phyloP scores from a whole-genome alignment of 2,888 invertebrate species.

The Galeopsomyia nigrocyanea region DNA sequence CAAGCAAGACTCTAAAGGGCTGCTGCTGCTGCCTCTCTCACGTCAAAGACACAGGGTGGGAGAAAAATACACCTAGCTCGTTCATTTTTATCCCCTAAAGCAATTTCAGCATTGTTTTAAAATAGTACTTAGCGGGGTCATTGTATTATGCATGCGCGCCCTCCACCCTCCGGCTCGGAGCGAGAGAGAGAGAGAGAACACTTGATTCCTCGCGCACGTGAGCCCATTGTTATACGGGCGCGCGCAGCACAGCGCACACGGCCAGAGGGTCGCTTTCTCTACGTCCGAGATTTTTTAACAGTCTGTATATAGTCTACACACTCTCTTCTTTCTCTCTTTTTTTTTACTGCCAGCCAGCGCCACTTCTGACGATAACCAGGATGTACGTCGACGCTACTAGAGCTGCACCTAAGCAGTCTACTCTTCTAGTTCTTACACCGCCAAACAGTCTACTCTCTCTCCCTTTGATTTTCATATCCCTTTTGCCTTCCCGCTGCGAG shows the following conservation, averaged over 20 bases:
- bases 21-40: constrained; percentile 50
- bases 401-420: constrained; percentile 12
- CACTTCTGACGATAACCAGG: constrained; percentile 31
- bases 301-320: constrained; percentile 33
- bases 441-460: background rate
- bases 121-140: constrained; percentile 70
- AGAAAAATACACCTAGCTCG: constrained; percentile 68
- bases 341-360: constrained; percentile 2
- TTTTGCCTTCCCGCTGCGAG: background rate
- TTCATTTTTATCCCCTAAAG: constrained; percentile 70
- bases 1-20: constrained; percentile 43
- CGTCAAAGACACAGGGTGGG: constrained; percentile 62
- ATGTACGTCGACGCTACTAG: constrained; percentile 16
- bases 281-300: constrained; percentile 64
- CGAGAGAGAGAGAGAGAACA: constrained; percentile 58
- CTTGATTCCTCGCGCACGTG: constrained; percentile 69
- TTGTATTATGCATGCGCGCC: constrained; percentile 70
- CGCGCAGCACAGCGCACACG: constrained; percentile 46
- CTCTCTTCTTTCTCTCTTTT: background rate
- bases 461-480: background rate
- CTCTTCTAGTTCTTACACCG: background rate
- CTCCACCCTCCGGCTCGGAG: constrained; percentile 56
- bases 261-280: constrained; percentile 55
- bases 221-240: constrained; percentile 52
- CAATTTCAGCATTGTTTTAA: constrained; percentile 70